These are phyloP conservation scores for Sus cebifrons DNA, from an alignment of 2,797 vertebrate species.

Conservation along the genomic window DNA sequence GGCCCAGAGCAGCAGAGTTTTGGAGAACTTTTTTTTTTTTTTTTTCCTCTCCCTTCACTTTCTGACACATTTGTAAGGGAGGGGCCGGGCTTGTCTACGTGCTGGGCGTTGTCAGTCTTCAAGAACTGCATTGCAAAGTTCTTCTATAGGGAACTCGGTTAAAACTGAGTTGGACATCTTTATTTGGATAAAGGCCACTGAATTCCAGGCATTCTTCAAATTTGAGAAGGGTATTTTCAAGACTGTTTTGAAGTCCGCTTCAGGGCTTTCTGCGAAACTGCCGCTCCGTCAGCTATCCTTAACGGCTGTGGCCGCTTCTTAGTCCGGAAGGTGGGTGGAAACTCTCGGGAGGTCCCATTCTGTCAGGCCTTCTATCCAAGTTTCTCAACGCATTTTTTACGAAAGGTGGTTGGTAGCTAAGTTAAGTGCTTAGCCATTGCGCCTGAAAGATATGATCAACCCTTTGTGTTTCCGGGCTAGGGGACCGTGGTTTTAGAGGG, in stretches of 20 bases:
- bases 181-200: constrained; percentile 82
- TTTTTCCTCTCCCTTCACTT: not conserved
- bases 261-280: constrained; percentile 11
- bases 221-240: constrained; percentile 73
- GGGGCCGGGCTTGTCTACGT: not conserved
- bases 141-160: constrained; percentile 2
- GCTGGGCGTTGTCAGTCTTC: constrained; percentile 29
- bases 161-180: constrained; percentile 68
- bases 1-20: constrained; percentile 7
- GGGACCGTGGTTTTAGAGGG: not conserved
- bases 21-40: not conserved
- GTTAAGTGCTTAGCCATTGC: not conserved
- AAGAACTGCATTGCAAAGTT: not conserved
- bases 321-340: not conserved
- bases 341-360: not conserved
- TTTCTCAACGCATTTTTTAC: not conserved
- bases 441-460: not conserved
- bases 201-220: constrained; percentile 87
- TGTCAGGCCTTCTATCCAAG: not conserved
- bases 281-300: not conserved
- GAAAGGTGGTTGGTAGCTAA: not conserved
- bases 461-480: not conserved
- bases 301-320: not conserved
- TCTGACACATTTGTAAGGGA: not conserved
- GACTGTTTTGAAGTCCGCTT: constrained; percentile 3